Percentiles rank a stretch among this genome's conserved stretches.
phyloP scores from a whole-genome alignment of 1,140 invertebrate genomes.

The Rhopalosiphum padi region DNA sequence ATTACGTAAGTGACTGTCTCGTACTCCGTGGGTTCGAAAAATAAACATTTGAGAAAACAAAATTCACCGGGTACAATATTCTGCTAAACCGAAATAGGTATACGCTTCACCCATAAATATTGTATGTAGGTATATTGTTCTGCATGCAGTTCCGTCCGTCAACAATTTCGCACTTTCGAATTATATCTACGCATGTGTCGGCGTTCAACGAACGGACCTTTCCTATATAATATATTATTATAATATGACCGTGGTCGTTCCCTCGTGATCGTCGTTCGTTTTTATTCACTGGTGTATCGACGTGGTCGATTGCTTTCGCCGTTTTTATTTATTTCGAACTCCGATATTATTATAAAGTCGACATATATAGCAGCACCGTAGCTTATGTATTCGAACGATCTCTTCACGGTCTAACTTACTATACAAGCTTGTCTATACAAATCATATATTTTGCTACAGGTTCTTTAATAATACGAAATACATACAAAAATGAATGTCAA shows the following conservation, averaged over 20 bases:
- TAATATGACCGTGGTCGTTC: not conserved
- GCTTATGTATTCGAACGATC: not conserved
- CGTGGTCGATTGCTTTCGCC: not conserved
- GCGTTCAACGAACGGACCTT: not conserved
- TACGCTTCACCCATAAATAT: not conserved
- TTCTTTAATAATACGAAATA: not conserved
- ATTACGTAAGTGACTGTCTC: too few relatives aligned
- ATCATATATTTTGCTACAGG: not conserved
- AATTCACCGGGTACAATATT: too few relatives aligned
- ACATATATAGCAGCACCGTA: rapidly evolving
- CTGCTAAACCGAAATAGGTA: not conserved
- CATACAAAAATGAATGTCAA: not conserved
- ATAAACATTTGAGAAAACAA: too few relatives aligned
- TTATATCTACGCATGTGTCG: not conserved
- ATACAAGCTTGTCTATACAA: not conserved
- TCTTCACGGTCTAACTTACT: not conserved
- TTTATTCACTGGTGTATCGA: not conserved
- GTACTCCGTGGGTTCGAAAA: too few relatives aligned
- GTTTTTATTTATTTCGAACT: not conserved
- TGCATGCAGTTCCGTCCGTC: not conserved
- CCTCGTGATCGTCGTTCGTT: not conserved
- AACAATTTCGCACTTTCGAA: not conserved
- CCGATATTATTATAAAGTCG: not conserved
- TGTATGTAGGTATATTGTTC: not conserved
- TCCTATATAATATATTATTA: not conserved